These are phyloP conservation scores for Lutjanus argentimaculatus DNA, from an alignment of 2,797 vertebrate genomes.

Conservation along the genomic window DNA sequence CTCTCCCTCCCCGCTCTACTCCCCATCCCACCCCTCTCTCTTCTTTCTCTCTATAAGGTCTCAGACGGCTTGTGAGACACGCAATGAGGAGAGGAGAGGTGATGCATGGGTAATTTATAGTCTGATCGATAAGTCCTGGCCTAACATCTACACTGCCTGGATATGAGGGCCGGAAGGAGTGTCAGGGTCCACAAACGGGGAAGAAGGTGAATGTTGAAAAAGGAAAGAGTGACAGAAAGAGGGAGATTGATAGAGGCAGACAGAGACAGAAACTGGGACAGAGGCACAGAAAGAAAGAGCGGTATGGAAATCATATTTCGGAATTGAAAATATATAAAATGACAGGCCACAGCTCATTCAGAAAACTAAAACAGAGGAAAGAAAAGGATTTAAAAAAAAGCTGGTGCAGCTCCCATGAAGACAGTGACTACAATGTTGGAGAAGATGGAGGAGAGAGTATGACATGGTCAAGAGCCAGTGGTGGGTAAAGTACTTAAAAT, in stretches of 20 bases:
- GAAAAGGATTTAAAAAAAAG: not conserved
- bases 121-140: conserved; percentile 87
- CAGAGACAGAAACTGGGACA: conserved; percentile 3
- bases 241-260: conserved; percentile 24
- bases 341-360: not conserved
- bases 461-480: not conserved
- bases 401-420: not conserved
- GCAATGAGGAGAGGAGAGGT: conserved; percentile 71
- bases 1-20: conserved; percentile 66
- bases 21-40: conserved; percentile 69
- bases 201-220: conserved; percentile 61
- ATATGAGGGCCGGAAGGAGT: conserved; percentile 85
- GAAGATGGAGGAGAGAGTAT: not conserved
- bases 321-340: conserved; percentile 8
- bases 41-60: conserved; percentile 77
- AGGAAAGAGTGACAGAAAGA: conserved; percentile 56
- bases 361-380: not conserved
- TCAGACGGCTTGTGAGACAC: conserved; percentile 69
- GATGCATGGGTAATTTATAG: conserved; percentile 85
- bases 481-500: no score
- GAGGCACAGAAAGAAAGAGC: not conserved
- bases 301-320: conserved; percentile 8
- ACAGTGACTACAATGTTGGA: not conserved
- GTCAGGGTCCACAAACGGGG: conserved; percentile 78
- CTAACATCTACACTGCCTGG: conserved; percentile 83